Evolutionary conservation across 2,113 vertebrate species (phyloP), one percentile per base, ranked within the genome.

Genomic region (Edolisoma coerulescens): DNA sequence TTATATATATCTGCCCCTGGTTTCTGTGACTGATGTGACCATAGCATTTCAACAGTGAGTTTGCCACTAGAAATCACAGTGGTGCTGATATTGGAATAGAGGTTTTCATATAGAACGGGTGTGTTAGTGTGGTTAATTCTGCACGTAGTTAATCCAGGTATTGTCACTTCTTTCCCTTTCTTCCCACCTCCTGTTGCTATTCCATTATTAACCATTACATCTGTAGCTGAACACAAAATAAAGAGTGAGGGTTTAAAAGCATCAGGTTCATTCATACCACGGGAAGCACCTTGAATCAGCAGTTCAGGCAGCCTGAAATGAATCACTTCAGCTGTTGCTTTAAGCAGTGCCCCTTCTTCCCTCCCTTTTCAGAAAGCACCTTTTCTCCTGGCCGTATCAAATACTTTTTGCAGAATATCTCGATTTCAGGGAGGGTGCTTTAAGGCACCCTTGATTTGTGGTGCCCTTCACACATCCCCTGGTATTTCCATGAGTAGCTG

Each of bases 81-180:
- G 35, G 15, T 30, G 61, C 30, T 56, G 32, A 5, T 32, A 7
- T 1, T 67, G 41, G 3, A 16, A 4, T 39, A 7, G 5, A 13
- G 21, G 20, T 76, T 67, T 87, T 89, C 12, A 21, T 63, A 7
- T 1, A 47, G 59, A 37, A 41, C 27, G 54, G 7, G 4, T 44
- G n/a, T 49, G 16, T 57, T 79, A 63, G 13, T 82, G 32, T 84
- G 59, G 26, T 63, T 86, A 39, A n/a, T 70, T 93, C n/a, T 83
- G 33, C 57, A 4, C 1, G 1, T 26, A 7, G 35, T 64, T 71
- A 54, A 56, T 78, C 24, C 3, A 1, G 4, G 5, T 28, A 0
- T 5, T 56, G 42, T 56, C 32, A 60, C 21, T 92, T 37, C 5
- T 89, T 18, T 59, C 49, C 16, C 56, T 47, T 71, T 71, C 47